Evolutionary conservation across 2,113 vertebrate genomes (phyloP).

Genomic region (Suricata suricatta): DNA sequence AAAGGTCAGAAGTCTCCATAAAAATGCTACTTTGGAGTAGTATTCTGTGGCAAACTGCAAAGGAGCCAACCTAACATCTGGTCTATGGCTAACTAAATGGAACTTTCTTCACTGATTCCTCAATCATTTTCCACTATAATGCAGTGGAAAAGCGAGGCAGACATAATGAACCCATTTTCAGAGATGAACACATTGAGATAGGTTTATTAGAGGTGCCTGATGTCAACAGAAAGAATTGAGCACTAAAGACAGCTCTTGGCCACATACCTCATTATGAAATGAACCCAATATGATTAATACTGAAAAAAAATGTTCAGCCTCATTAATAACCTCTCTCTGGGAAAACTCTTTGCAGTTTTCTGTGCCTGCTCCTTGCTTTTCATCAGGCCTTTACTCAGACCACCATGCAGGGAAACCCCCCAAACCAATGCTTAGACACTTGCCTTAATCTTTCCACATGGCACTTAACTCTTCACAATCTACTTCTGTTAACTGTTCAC

Average conservation of each 20-base stretch:
- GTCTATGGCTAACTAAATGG: not conserved
- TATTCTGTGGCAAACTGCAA: accelerated
- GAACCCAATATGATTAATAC: not conserved
- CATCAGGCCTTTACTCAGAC: not conserved
- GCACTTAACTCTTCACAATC: not conserved
- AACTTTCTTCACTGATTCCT: not conserved
- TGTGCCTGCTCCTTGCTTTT: not conserved
- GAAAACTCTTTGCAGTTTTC: not conserved
- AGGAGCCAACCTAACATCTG: not conserved
- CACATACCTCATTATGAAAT: not conserved
- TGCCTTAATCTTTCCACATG: accelerated
- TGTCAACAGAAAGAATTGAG: not conserved
- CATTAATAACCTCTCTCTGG: too few species aligned
- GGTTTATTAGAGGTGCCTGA: not conserved
- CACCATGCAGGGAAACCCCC: too few species aligned
- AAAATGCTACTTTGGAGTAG: not conserved
- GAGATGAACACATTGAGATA: not conserved
- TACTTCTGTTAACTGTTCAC: accelerated
- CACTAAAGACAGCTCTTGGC: not conserved
- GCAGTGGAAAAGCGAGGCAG: not conserved
- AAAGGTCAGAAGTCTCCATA: not conserved
- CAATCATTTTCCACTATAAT: not conserved
- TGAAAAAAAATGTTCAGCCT: not conserved
- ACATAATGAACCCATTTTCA: not conserved
- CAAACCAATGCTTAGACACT: not conserved